A percentile compares a stretch with the other conserved stretches of the same genome.
Conservation (phyloP, 2,888 invertebrate species). For the Tuta absoluta region DNA sequence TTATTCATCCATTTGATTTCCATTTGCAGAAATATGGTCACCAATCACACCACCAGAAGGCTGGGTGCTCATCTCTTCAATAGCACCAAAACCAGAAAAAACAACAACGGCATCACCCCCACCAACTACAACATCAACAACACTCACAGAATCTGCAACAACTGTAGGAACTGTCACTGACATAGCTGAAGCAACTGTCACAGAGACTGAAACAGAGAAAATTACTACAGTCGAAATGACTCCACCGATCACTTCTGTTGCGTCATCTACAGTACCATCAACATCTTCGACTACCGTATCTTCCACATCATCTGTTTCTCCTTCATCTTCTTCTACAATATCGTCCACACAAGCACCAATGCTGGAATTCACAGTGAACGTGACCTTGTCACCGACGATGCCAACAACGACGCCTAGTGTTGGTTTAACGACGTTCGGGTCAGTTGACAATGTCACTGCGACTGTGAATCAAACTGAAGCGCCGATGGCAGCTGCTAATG, state of each 20-base stretch:
- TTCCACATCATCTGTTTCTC: constrained; percentile 25
- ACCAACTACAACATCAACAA: constrained; percentile 40
- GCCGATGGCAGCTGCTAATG: constrained; percentile 41
- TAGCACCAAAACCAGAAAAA: constrained; percentile 61
- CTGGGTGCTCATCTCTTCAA: constrained; percentile 81
- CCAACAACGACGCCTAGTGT: constrained; percentile 55
- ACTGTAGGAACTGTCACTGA: constrained; percentile 39
- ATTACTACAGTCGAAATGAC: constrained; percentile 45
- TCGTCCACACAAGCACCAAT: constrained; percentile 39
- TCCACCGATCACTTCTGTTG: constrained; percentile 35
- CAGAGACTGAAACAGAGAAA: constrained; percentile 36
- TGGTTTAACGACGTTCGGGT: constrained; percentile 49
- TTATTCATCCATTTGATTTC: background rate
- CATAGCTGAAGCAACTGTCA: constrained; percentile 35
- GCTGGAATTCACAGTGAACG: constrained; percentile 65
- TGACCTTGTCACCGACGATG: constrained; percentile 59
- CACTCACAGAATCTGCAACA: constrained; percentile 37
- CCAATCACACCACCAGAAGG: constrained; percentile 84
- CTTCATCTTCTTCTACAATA: constrained; percentile 29
- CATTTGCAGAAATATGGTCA: constrained; percentile 80
- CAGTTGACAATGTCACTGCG: constrained; percentile 33
- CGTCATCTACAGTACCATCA: constrained; percentile 56
- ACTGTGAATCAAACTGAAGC: constrained; percentile 28
- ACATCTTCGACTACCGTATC: constrained; percentile 29
- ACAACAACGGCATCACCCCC: constrained; percentile 41